phyloP scores from a whole-genome alignment of 2,113 vertebrate genomes.

The Aspidoscelis tigris region DNA sequence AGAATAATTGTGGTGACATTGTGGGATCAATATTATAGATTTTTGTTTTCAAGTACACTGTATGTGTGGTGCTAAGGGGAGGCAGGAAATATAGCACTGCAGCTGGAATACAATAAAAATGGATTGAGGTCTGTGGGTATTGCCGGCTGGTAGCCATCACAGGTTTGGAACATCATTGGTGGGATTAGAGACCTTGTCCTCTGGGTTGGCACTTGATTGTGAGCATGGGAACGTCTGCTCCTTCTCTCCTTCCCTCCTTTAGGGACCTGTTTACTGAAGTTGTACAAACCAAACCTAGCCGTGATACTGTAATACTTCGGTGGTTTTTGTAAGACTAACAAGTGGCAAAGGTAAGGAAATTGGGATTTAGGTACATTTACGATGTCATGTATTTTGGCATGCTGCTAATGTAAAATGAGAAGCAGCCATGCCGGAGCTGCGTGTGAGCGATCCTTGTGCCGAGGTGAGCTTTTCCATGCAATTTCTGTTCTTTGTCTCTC shows the following conservation, averaged over 20 bases:
- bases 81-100: constrained; percentile 96
- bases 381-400: constrained; percentile 3
- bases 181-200: constrained; percentile 91
- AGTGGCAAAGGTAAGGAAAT: constrained; percentile 34
- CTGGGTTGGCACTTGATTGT: constrained; percentile 79
- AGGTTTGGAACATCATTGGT: constrained; percentile 88
- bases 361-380: constrained; percentile 29
- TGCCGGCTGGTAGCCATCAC: constrained; percentile 93
- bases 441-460: background rate
- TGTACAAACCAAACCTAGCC: constrained; percentile 71
- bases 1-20: constrained; percentile 99
- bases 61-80: constrained; percentile 98
- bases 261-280: constrained; percentile 77
- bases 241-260: constrained; percentile 62
- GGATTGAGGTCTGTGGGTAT: constrained; percentile 94
- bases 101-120: constrained; percentile 99
- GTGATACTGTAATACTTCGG: background rate
- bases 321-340: constrained; percentile 42
- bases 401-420: constrained; percentile 20
- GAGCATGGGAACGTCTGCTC: constrained; percentile 70
- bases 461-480: background rate
- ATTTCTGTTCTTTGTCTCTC: constrained; percentile 17
- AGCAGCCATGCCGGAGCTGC: constrained; percentile 6
- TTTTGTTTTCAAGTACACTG: constrained; percentile 99
- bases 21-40: constrained; percentile 98